A percentile compares a stretch with the other conserved stretches of the same genome.
Conservation (phyloP, 2,113 vertebrate genomes). For the Takifugu flavidus region DNA sequence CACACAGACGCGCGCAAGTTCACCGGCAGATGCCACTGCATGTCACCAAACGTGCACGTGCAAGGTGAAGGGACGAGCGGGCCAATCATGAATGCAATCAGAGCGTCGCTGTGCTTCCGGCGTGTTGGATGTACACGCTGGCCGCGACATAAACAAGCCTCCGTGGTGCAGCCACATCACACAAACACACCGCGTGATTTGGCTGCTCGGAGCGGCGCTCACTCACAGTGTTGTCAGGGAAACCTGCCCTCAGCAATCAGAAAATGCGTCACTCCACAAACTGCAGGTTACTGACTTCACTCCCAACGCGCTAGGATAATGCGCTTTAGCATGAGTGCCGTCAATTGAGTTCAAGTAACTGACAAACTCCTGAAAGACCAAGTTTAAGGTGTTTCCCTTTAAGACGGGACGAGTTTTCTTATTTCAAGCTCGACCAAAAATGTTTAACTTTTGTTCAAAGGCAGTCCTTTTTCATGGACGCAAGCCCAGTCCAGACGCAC, state of each 20-base stretch:
- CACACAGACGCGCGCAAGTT: neutral
- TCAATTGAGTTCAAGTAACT: too few species aligned
- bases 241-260: constrained; percentile 35
- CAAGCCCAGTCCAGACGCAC: too few species aligned
- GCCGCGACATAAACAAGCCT: constrained; percentile 41
- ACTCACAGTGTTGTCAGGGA: constrained; percentile 37
- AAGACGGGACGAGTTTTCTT: too few species aligned
- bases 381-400: too few species aligned
- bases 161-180: constrained; percentile 27
- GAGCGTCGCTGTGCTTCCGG: neutral
- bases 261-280: constrained; percentile 33
- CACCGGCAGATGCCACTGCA: constrained; percentile 11
- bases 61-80: neutral
- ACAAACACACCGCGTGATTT: constrained; percentile 27
- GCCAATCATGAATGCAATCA: constrained; percentile 13
- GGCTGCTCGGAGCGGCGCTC: neutral
- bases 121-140: constrained; percentile 1
- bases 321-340: too few species aligned
- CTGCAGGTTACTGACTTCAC: constrained; percentile 19
- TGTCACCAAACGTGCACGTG: constrained; percentile 18
- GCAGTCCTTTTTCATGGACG: too few species aligned
- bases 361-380: too few species aligned
- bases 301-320: neutral
- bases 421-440: too few species aligned
- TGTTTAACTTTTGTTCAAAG: too few species aligned